A percentile compares a stretch with the other conserved stretches of the same genome.
Evolutionary conservation across 35 echinoderm and acorn worm species (phyloP).

Genomic region (Ophioderma brevispina): DNA sequence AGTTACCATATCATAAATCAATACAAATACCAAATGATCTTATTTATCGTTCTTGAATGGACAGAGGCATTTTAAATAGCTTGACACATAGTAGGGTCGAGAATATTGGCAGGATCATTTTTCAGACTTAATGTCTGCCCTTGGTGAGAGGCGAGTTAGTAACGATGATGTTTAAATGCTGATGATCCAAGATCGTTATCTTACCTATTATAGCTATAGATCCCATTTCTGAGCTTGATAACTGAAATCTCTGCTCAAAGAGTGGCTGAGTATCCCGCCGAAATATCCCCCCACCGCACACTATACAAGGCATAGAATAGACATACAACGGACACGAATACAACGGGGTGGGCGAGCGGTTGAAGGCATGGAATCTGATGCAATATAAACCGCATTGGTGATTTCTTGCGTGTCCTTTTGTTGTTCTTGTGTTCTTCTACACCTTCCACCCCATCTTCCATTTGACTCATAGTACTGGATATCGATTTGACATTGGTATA

Average conservation of each 20-base stretch:
- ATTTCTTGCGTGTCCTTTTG: not conserved
- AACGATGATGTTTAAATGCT: too few species aligned
- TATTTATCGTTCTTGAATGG: too few species aligned
- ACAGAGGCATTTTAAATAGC: too few species aligned
- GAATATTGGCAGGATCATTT: too few species aligned
- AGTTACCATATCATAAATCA: too few species aligned
- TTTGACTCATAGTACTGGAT: slow-evolving; percentile 6
- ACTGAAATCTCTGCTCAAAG: not conserved
- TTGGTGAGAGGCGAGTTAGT: too few species aligned
- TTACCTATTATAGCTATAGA: slow-evolving; percentile 1
- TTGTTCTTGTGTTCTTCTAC: not conserved
- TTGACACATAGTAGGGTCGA: too few species aligned
- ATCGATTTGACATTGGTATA: not conserved
- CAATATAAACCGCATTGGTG: not conserved
- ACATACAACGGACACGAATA: not conserved
- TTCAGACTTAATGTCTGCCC: too few species aligned
- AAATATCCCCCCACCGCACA: not conserved
- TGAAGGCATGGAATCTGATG: not conserved
- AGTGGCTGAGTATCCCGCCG: not conserved
- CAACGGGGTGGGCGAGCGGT: not conserved
- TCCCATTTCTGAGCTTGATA: slow-evolving; percentile 13
- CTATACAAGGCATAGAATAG: not conserved
- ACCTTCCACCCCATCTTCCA: not conserved
- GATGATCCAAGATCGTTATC: too few species aligned
- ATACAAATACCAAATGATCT: too few species aligned